A percentile compares a stretch with the other conserved stretches of the same genome.
These are phyloP conservation scores for Solenopsis fugax DNA, from an alignment of 1,140 invertebrate genomes.

Conservation along the genomic window DNA sequence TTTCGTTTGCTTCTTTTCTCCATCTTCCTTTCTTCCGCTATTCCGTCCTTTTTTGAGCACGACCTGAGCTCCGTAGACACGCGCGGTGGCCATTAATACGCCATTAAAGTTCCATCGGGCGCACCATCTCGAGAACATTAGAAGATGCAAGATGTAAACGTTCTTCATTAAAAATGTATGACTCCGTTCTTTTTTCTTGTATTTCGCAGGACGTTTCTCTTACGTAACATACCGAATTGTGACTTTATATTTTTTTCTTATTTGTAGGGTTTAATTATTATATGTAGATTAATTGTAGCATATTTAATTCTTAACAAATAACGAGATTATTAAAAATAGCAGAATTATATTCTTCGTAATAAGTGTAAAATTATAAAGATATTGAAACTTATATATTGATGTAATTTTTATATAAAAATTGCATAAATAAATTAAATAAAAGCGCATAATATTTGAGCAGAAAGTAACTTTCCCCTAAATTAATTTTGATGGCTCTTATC, in stretches of 20 bases:
- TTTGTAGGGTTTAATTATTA: background rate
- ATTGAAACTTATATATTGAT: background rate
- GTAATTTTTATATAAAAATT: background rate
- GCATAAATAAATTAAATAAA: background rate
- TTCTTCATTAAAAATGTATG: slow-evolving; percentile 63
- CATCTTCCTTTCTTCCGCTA: slow-evolving; percentile 21
- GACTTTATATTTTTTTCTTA: background rate
- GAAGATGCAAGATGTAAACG: slow-evolving; percentile 55
- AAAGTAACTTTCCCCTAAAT: background rate
- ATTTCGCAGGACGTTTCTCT: background rate
- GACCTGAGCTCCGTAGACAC: slow-evolving; percentile 56
- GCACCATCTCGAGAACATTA: slow-evolving; percentile 59
- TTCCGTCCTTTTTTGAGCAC: slow-evolving; percentile 22
- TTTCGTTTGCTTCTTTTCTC: slow-evolving; percentile 32
- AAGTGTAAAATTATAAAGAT: background rate
- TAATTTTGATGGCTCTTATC: background rate
- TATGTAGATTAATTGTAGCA: background rate
- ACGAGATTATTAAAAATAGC: background rate
- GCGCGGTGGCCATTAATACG: slow-evolving; percentile 70
- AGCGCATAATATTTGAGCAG: background rate
- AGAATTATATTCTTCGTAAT: too few relatives aligned
- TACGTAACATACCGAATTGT: background rate
- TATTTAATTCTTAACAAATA: background rate
- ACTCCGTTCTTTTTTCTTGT: slow-evolving; percentile 31
- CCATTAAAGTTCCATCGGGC: slow-evolving; percentile 71